phyloP scores from a whole-genome alignment of 1,140 invertebrate genomes.

The Drosophila rhopaloa region DNA sequence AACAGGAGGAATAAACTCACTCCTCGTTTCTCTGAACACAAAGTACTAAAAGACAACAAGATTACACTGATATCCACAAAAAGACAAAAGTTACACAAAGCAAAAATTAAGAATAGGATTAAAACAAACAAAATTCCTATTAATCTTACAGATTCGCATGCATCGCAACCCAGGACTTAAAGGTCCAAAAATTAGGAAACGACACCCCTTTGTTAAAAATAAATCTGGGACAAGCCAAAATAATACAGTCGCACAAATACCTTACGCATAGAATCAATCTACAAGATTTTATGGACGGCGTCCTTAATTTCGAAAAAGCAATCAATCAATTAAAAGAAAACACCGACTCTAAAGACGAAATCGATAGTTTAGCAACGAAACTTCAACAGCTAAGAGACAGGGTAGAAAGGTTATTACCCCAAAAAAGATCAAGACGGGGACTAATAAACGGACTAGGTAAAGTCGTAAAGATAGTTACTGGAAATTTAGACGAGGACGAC shows the following conservation, averaged over 20 bases:
- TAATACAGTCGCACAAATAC: conserved; percentile 3
- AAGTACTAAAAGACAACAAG: neutral
- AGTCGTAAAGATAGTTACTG: neutral
- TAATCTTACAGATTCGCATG: conserved; percentile 8
- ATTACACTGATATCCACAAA: conserved; percentile 1
- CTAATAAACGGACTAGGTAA: conserved; percentile 5
- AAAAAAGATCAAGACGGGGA: neutral
- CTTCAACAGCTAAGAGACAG: conserved; percentile 2
- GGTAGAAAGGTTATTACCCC: neutral
- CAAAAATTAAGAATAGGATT: conserved; percentile 7
- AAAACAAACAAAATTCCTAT: conserved; percentile 7
- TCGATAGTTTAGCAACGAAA: neutral
- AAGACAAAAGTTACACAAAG: conserved; percentile 11
- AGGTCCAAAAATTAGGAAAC: conserved; percentile 7
- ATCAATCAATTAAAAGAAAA: neutral
- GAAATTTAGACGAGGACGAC: conserved; percentile 1
- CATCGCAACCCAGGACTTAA: conserved; percentile 8
- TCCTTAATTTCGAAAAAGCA: conserved; percentile 8
- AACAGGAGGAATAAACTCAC: conserved; percentile 8
- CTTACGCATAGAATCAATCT: conserved; percentile 1
- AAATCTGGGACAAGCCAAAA: conserved; percentile 1
- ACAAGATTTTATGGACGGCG: conserved; percentile 6
- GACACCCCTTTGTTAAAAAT: neutral
- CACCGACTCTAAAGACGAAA: neutral
- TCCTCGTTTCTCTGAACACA: conserved; percentile 4